Evolutionary conservation across 2,797 vertebrate species (phyloP).

Genomic region (Hybognathus amarus): DNA sequence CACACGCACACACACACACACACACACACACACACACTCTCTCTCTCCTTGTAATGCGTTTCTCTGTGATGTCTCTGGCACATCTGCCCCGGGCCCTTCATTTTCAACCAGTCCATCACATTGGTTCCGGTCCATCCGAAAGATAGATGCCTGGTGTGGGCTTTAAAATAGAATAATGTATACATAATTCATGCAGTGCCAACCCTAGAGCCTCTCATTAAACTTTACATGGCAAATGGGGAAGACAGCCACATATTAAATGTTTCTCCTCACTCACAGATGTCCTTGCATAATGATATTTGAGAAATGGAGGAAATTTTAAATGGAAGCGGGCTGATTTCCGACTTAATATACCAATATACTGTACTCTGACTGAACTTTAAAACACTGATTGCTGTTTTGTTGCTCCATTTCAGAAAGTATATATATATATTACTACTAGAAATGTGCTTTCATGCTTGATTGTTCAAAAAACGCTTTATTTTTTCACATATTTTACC

Average conservation of each 20-base stretch:
- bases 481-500: too few relatives aligned
- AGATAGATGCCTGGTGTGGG: constrained; percentile 67
- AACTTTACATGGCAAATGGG: constrained; percentile 65
- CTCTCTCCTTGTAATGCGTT: constrained; percentile 53
- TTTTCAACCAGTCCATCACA: constrained; percentile 65
- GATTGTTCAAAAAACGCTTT: too few relatives aligned
- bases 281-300: constrained; percentile 53
- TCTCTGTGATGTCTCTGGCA: constrained; percentile 51
- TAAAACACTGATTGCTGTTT: not conserved
- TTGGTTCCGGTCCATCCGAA: constrained; percentile 61
- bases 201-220: constrained; percentile 70
- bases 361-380: not conserved
- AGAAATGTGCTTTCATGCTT: too few relatives aligned
- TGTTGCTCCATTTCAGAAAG: not conserved
- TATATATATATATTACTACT: not conserved
- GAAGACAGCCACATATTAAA: constrained; percentile 66
- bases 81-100: constrained; percentile 62
- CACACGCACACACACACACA: constrained; percentile 17
- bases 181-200: constrained; percentile 71
- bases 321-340: constrained; percentile 48
- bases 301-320: constrained; percentile 49
- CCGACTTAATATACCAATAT: constrained; percentile 28
- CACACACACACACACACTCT: constrained; percentile 14
- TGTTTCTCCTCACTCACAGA: constrained; percentile 61
- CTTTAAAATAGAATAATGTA: constrained; percentile 70